Base-by-base conservation (phyloP, 2,888 invertebrate genomes). In the Yponomeuta sedellus region DNA sequence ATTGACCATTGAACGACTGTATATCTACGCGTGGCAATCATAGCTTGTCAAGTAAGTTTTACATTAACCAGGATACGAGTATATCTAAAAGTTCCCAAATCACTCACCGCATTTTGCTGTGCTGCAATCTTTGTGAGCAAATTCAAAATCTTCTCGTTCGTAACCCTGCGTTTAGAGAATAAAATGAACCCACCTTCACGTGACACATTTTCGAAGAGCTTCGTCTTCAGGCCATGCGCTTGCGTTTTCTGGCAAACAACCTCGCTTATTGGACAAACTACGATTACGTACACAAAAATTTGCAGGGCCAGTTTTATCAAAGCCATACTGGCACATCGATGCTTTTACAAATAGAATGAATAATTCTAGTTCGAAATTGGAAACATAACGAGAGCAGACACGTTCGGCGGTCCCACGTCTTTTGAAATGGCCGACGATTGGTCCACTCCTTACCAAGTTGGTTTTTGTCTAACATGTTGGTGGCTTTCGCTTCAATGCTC, bases 231-330 rank as follows among this genome's bases (percentile, higher is more conserved):
- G 44, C 44, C 44, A 16, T 16, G 44, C 44, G 16, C 44, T 52
- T 52, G 56, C 39, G 34, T 52, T 44, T 69, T 22, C 67, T 70
- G 66, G 66, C 72, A 68, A 57, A 68, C 34, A 5, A 74, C 69
- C 8, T 75, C 70, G n/a, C 71, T 65, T 52, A 77, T 67, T 0
- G 80, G 82, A 66, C 77, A 82, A 6, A 82, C 69, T 2, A 82
- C 70, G 12, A 79, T 75, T 10, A 81, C 72, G 64, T 77, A 81
- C 34, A 81, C 71, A 67, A 78, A 79, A 64, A 79, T 71, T 68
- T 74, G 66, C 69, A 76, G 71, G 22, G 67, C 67, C 22, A 71
- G 64, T 65, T 66, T 71, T 39, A 69, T 64, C 12, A 66, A 19
- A 61, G 68, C n/a, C 69, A 68, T 68, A 57, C 40, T 58, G 39